phyloP scores from a whole-genome alignment of 2,797 vertebrate genomes.

The Glossophaga mutica region DNA sequence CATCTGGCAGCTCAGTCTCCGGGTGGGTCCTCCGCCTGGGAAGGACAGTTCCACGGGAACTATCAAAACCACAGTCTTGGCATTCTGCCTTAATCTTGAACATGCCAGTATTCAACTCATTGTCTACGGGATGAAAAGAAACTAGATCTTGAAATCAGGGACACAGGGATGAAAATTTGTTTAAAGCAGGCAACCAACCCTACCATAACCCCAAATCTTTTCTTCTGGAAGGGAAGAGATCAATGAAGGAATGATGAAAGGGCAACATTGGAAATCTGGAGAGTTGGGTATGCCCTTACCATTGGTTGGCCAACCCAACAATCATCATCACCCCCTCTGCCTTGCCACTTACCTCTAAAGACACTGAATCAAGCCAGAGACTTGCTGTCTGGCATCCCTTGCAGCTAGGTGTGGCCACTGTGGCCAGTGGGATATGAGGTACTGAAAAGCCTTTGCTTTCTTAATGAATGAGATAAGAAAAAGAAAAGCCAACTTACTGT shows the following conservation, averaged over 20 bases:
- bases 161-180: not conserved
- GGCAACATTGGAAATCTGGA: accelerated
- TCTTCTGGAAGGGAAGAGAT: not conserved
- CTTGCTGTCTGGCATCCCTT: not conserved
- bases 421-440: not conserved
- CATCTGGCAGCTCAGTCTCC: not conserved
- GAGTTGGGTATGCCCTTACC: accelerated
- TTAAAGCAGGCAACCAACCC: not conserved
- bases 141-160: not conserved
- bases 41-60: not conserved
- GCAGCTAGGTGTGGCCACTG: not conserved
- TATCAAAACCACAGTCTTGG: not conserved
- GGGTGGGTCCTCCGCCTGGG: not conserved
- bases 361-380: not conserved
- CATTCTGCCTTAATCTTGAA: not conserved
- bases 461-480: not conserved
- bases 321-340: not conserved
- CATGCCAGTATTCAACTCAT: not conserved
- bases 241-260: not conserved
- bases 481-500: not conserved
- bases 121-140: not conserved
- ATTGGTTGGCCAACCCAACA: not conserved
- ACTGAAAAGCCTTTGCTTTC: not conserved
- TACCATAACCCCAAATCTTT: not conserved
- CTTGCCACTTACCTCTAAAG: not conserved